These are phyloP conservation scores for Marcusenius ussheri DNA, from an alignment of 2,113 vertebrate species.

Conservation along the genomic window DNA sequence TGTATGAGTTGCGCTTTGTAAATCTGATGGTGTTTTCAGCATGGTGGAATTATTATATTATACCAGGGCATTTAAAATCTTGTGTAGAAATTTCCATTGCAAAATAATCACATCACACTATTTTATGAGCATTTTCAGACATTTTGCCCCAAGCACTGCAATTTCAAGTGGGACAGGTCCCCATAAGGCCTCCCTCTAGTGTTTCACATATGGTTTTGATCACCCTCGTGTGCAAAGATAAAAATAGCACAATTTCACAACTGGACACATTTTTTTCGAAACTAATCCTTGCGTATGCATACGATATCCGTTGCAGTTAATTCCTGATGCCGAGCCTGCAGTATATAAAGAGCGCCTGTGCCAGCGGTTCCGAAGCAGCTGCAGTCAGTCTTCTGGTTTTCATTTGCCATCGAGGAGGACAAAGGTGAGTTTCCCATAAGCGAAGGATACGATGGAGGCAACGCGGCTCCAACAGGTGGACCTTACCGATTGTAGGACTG, in stretches of 20 bases:
- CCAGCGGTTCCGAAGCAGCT: slow-evolving; percentile 13
- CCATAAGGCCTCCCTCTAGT: slow-evolving; percentile 25
- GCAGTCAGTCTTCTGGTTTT: slow-evolving; percentile 28
- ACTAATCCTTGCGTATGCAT: slow-evolving; percentile 39
- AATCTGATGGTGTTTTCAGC: not conserved
- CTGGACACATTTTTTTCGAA: slow-evolving; percentile 48
- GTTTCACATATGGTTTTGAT: slow-evolving; percentile 34
- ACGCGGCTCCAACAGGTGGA: not conserved
- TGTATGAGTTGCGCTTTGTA: not conserved
- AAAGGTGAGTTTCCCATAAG: slow-evolving; percentile 39
- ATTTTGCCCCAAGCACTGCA: slow-evolving; percentile 12
- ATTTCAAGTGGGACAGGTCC: not conserved
- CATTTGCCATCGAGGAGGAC: slow-evolving; percentile 18
- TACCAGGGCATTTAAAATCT: not conserved
- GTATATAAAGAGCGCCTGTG: slow-evolving; percentile 36
- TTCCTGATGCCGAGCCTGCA: slow-evolving; percentile 49
- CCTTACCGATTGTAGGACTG: not conserved
- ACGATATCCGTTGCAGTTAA: slow-evolving; percentile 42
- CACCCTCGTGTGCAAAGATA: slow-evolving; percentile 36
- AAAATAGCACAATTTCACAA: slow-evolving; percentile 48
- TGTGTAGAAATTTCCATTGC: not conserved
- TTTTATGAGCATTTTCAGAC: slow-evolving; percentile 2
- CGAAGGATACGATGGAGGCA: not conserved
- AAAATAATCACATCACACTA: not conserved
- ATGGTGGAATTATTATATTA: not conserved